Percentiles rank a stretch among this genome's conserved stretches.
These are phyloP conservation scores for Caenorhabditis zanzibari DNA, from an alignment of 2,888 invertebrate species.

Conservation along the genomic window DNA sequence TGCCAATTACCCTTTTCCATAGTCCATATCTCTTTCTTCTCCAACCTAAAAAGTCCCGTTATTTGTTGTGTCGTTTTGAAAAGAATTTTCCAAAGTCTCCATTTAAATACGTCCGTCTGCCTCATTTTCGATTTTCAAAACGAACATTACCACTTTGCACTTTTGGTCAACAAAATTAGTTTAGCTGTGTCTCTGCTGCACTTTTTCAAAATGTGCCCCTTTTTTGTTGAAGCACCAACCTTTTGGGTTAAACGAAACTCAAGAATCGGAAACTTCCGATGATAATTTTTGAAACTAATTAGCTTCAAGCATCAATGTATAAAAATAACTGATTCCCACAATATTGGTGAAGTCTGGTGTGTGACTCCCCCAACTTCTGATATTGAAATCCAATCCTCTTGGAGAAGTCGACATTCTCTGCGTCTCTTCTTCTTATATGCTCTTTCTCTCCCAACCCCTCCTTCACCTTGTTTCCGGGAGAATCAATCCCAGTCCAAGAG, in stretches of 20 bases:
- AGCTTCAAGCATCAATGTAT: slow-evolving; percentile 19
- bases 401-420: slow-evolving; percentile 49
- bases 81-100: slow-evolving; percentile 18
- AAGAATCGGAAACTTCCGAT: no score
- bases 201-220: background rate
- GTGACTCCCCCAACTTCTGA: slow-evolving; percentile 40
- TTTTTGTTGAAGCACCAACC: background rate
- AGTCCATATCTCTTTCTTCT: background rate
- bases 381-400: slow-evolving; percentile 52
- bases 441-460: slow-evolving; percentile 22
- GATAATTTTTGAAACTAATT: background rate
- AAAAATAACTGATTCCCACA: slow-evolving; percentile 33
- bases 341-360: slow-evolving; percentile 38
- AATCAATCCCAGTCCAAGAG: slow-evolving; percentile 37
- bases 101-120: slow-evolving; percentile 23
- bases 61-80: slow-evolving; percentile 39
- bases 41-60: background rate
- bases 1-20: slow-evolving; percentile 1
- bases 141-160: slow-evolving; percentile 41
- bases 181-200: background rate
- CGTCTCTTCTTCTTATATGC: slow-evolving; percentile 35
- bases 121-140: slow-evolving; percentile 23
- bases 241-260: background rate
- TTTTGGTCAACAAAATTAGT: slow-evolving; percentile 35
- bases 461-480: slow-evolving; percentile 52